These are phyloP conservation scores for Chelonia mydas DNA, from an alignment of 2,797 vertebrate genomes.

Conservation along the genomic window DNA sequence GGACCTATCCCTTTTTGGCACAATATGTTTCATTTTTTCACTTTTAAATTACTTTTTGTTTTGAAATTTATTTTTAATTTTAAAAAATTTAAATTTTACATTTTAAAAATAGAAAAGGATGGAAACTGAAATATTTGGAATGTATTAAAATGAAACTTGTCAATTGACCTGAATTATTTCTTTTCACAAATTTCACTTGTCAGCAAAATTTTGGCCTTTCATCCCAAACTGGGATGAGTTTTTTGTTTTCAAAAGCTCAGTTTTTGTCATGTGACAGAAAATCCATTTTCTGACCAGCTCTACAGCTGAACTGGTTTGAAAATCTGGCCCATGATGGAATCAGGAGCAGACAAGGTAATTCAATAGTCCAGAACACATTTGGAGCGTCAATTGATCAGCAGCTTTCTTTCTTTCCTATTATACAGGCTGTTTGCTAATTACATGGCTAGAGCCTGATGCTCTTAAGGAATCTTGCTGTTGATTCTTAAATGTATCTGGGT, in stretches of 20 bases:
- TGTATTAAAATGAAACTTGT: not conserved
- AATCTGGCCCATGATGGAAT: not conserved
- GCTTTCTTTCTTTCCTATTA: not conserved
- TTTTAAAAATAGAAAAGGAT: not conserved
- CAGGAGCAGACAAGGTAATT: not conserved
- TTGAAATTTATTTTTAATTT: not conserved
- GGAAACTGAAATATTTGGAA: not conserved
- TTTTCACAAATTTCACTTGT: not conserved
- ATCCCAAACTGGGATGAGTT: not conserved
- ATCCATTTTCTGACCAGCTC: not conserved
- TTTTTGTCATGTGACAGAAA: not conserved
- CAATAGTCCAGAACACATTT: not conserved
- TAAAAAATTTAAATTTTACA: not conserved
- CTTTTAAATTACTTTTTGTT: not conserved
- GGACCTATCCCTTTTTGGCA: not conserved
- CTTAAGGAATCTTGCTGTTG: not conserved
- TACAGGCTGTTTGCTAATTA: not conserved
- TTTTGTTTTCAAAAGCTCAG: not conserved
- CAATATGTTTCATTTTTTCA: not conserved
- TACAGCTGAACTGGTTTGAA: not conserved
- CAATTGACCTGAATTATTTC: not conserved
- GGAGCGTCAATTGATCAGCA: not conserved
- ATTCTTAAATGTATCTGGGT: not conserved
- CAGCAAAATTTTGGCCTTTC: not conserved
- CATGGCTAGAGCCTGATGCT: not conserved